phyloP scores from a whole-genome alignment of 1,140 invertebrate species.

The Tetragonula clypearis region DNA sequence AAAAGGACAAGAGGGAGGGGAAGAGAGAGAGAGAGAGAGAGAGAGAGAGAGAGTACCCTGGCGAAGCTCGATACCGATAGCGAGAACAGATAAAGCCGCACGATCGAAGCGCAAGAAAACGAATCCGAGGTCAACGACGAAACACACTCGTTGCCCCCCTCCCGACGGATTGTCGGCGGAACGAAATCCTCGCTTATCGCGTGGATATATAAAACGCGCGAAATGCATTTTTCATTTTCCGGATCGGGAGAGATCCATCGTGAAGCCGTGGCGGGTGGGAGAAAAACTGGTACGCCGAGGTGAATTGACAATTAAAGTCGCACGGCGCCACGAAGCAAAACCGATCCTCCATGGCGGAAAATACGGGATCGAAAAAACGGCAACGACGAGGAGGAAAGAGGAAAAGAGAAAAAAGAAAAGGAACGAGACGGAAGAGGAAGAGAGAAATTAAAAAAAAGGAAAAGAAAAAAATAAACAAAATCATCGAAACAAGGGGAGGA shows the following conservation, averaged over 20 bases:
- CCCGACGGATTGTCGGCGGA: not conserved
- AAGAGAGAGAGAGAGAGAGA: no score
- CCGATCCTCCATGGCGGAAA: conserved; percentile 17
- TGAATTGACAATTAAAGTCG: conserved; percentile 26
- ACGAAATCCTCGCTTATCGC: conserved; percentile 19
- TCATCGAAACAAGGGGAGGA: not conserved
- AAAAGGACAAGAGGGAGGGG: no score
- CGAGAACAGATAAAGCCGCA: not conserved
- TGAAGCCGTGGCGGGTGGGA: not conserved
- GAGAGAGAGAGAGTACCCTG: no score
- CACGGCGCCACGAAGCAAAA: conserved; percentile 11
- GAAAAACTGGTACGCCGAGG: conserved; percentile 16
- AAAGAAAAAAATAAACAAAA: not conserved
- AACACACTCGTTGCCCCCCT: not conserved
- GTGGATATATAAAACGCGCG: conserved; percentile 9
- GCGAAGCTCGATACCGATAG: not conserved
- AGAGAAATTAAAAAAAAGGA: no score
- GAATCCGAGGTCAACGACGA: not conserved
- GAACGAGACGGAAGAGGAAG: not conserved
- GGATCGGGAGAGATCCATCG: conserved; percentile 22
- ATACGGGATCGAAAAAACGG: conserved; percentile 13
- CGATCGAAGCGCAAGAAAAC: no score
- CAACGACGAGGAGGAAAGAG: not conserved
- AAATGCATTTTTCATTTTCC: conserved; percentile 29
- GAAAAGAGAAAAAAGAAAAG: not conserved